Base-by-base conservation (phyloP, 2,888 invertebrate species). In the Platynereis dumerilii region DNA sequence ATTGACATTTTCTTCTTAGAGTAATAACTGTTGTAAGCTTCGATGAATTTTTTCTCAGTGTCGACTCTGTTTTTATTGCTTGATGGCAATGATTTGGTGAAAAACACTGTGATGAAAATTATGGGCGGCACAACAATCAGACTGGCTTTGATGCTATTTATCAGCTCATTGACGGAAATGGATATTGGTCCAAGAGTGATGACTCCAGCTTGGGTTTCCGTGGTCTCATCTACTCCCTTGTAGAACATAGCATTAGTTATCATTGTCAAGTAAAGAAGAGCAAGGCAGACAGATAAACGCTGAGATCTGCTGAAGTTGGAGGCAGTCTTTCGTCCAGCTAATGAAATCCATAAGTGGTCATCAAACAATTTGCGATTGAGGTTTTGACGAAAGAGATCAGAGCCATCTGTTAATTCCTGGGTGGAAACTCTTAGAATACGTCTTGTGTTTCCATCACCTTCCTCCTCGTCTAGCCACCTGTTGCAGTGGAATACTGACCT, bases 251-350 rank as follows among this genome's bases (percentile, higher is more conserved):
- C 48, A 48, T 48, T 48, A 5, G 76, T 64, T 7, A 77, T 72
- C 78, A 78, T 78, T 0, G 75, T 73, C 1, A 74, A 42, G 60
- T 73, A 77, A 2, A 77, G 66, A n/a, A 77, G 66, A 2, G 75
- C 74, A 24, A 75, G 63, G 2, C 75, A 68, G 62, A 76, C 76
- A 1, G 76, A 74, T 5, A 76, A 59, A 27, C 78, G 70, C 66
- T 78, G 77, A 5, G 77, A 75, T 22, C 85, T 72, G 1, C 84
- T 82, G 71, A 85, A 86, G n/a, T 82, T 76, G 61, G 82, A 83
- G 3, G 20, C 20, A 12, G 48, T 20, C n/a, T n/a, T 48, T 5
- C 48, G n/a, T 22, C 22, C 22, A 10, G 22, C 22, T n/a, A 48
- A 7, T 10, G 48, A 48, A 5, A 48, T 5, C 48, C 48, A 48